Conservation (phyloP, 2,888 invertebrate genomes). For the Phytoseiulus persimilis region DNA sequence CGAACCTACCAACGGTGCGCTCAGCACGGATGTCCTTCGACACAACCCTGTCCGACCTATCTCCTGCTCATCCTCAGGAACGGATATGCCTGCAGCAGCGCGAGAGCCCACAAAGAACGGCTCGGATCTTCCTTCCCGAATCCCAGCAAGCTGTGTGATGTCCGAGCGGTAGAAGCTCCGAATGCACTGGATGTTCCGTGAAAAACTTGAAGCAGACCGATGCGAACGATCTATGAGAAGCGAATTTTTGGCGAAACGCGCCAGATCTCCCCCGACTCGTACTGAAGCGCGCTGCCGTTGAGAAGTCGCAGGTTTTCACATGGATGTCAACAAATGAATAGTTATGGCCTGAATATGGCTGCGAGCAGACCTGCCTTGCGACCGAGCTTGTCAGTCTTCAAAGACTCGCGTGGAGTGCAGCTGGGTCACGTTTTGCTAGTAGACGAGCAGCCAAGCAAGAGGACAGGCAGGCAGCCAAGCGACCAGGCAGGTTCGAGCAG, state of each 20-base stretch:
- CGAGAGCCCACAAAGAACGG: too few relatives aligned
- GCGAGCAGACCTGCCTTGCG: background rate
- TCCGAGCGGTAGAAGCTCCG: too few relatives aligned
- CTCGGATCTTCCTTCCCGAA: too few relatives aligned
- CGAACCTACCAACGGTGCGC: background rate
- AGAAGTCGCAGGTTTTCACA: too few relatives aligned
- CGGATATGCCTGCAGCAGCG: background rate
- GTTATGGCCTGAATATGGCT: background rate
- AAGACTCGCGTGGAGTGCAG: background rate
- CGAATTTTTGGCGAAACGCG: too few relatives aligned
- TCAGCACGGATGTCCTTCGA: background rate
- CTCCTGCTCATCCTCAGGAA: background rate
- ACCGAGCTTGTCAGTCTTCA: background rate
- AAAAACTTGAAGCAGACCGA: too few relatives aligned
- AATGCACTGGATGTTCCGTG: too few relatives aligned
- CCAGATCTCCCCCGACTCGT: too few relatives aligned
- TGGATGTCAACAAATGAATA: too few relatives aligned
- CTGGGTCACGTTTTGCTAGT: background rate
- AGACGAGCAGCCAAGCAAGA: background rate
- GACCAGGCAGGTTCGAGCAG: background rate
- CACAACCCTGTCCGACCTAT: background rate
- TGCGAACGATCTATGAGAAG: too few relatives aligned
- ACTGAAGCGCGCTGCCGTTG: too few relatives aligned
- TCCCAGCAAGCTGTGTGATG: too few relatives aligned
- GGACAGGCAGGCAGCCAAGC: background rate